phyloP scores from a whole-genome alignment of 2,888 invertebrate genomes.

The Himalopsyche anomala region DNA sequence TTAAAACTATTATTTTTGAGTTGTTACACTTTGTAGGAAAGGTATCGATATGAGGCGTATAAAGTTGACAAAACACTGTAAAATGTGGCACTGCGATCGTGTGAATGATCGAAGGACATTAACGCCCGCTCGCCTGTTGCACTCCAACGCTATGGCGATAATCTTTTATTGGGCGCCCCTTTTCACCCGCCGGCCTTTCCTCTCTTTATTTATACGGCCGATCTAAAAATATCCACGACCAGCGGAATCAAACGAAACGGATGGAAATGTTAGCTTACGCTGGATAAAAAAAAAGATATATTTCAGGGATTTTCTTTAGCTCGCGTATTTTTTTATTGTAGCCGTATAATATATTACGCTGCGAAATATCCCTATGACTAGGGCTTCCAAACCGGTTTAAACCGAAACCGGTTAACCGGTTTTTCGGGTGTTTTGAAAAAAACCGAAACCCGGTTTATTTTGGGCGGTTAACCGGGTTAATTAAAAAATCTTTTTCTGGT shows the following conservation, averaged over 20 bases:
- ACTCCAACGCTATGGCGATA: conserved; percentile 47
- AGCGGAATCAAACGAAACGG: neutral
- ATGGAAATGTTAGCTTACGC: conserved; percentile 6
- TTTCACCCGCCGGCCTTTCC: neutral
- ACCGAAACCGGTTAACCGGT: too few species aligned
- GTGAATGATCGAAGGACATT: conserved; percentile 46
- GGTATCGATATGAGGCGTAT: neutral
- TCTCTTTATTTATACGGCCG: neutral
- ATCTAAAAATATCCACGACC: neutral
- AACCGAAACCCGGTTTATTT: too few species aligned
- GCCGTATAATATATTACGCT: too few species aligned
- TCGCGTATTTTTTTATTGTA: neutral
- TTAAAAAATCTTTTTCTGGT: too few species aligned
- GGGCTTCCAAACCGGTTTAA: too few species aligned
- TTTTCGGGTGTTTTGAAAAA: too few species aligned
- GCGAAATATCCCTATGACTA: neutral
- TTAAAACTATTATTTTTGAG: too few species aligned
- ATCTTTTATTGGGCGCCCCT: conserved; percentile 49
- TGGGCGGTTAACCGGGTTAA: too few species aligned
- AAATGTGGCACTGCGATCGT: neutral
- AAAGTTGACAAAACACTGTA: conserved; percentile 24
- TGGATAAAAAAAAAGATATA: neutral
- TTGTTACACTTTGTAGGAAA: too few species aligned
- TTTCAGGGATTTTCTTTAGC: conserved; percentile 13
- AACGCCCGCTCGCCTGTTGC: conserved; percentile 55